Evolutionary conservation across 2,888 invertebrate species (phyloP), one percentile per base, ranked within the genome.

Genomic region (Lamellibrachia columna): DNA sequence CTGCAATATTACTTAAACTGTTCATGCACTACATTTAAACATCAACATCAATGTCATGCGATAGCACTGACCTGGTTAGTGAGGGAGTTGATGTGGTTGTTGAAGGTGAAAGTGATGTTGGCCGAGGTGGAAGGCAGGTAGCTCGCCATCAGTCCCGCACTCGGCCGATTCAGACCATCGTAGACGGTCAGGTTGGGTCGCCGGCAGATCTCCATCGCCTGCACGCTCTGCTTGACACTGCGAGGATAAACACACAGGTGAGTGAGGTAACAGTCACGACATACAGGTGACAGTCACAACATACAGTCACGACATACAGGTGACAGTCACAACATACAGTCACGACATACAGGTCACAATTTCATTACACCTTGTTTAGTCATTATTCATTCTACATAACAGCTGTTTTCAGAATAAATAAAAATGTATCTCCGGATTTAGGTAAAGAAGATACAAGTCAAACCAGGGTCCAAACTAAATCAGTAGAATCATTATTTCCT

Each of bases 141-240:
- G 75, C 75, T 75, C 22, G 75, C 75, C 75, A 75, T 75, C 75
- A 75, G 75, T 3, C 75, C 75, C 75, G 75, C 75, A 75, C 75
- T 75, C 2, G 75, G 22, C 22, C 75, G 75, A n/a, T 75, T 75
- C 22, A 75, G 75, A 22, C 75, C 93, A 93, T 96, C 96, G 93
- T 96, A 95, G 22, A 94, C 94, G n/a, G 93, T 93, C 92, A 95
- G 94, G 92, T 95, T 95, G 28, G 96, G 97, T 95, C 97, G 97
- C 95, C 98, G 96, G 96, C 98, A 97, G 95, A 97, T 97, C 95
- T 99, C 99, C 99, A 99, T 99, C 98, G 99, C 99, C 96, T 99
- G 98, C 40, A 99, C 98, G 95, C 98, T 98, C 52, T 99, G 98
- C 97, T 99, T 99, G 53, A 99, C 99, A 97, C 96, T 96, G 95